These are phyloP conservation scores for Lepus timidus DNA, from an alignment of 2,113 vertebrate genomes.

Conservation along the genomic window DNA sequence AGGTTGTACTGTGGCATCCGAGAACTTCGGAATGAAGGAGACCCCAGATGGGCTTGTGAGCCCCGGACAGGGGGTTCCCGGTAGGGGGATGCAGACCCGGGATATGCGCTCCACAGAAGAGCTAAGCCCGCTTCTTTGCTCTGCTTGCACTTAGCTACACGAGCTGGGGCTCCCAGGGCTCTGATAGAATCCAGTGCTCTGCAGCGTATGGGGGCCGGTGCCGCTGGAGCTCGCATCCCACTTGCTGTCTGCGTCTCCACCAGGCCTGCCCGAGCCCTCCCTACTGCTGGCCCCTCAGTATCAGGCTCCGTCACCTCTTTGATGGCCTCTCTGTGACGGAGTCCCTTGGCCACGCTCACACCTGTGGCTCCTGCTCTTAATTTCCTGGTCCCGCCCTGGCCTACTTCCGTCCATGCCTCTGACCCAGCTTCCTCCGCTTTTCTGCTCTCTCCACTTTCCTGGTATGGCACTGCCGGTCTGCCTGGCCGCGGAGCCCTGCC, in stretches of 20 bases:
- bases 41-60: accelerated
- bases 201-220: accelerated
- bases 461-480: accelerated
- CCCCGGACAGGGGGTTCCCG: accelerated
- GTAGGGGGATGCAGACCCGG: neutral
- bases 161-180: accelerated
- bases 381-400: too few relatives aligned
- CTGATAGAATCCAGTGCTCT: accelerated
- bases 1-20: accelerated
- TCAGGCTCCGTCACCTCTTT: accelerated
- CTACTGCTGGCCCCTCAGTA: too few relatives aligned
- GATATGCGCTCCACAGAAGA: accelerated
- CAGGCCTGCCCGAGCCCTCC: accelerated
- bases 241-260: accelerated
- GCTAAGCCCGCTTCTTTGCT: accelerated
- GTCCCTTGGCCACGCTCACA: accelerated
- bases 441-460: accelerated
- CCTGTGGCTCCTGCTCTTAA: neutral
- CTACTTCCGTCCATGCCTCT: accelerated
- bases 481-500: neutral
- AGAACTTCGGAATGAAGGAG: accelerated
- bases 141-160: accelerated
- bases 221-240: accelerated
- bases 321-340: too few relatives aligned
- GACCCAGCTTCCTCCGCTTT: accelerated